These are phyloP conservation scores for Phenacoccus solenopsis DNA, from an alignment of 1,140 invertebrate genomes.

Conservation along the genomic window DNA sequence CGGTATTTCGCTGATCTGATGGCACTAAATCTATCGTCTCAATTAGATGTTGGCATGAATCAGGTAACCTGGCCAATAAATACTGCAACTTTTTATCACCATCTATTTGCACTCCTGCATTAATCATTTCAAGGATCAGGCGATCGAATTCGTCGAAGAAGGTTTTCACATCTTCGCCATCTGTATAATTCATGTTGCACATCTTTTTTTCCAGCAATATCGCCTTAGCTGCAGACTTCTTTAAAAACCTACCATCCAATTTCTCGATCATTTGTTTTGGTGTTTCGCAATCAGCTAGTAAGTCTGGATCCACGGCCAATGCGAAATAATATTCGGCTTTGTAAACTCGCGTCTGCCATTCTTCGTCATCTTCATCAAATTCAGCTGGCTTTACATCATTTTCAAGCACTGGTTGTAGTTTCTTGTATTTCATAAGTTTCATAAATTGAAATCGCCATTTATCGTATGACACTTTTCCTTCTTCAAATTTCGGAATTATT, in stretches of 20 bases:
- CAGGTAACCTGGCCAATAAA: background rate
- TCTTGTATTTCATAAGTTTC: too few relatives aligned
- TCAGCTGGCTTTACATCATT: too few relatives aligned
- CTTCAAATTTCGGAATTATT: too few relatives aligned
- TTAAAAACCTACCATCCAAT: background rate
- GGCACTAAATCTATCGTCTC: background rate
- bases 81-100: background rate
- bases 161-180: background rate
- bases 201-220: background rate
- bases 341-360: background rate
- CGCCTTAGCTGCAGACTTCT: background rate
- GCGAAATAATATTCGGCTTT: background rate
- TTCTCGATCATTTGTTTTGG: background rate
- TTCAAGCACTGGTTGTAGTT: too few relatives aligned
- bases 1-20: background rate
- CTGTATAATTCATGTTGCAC: background rate
- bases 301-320: background rate
- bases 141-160: background rate
- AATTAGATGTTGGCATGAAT: background rate
- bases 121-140: background rate
- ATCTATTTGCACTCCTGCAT: background rate
- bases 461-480: too few relatives aligned
- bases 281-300: background rate
- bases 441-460: too few relatives aligned
- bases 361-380: background rate